These are phyloP conservation scores for Grammomys dolichurus DNA, from an alignment of 2,113 vertebrate genomes.

Conservation along the genomic window DNA sequence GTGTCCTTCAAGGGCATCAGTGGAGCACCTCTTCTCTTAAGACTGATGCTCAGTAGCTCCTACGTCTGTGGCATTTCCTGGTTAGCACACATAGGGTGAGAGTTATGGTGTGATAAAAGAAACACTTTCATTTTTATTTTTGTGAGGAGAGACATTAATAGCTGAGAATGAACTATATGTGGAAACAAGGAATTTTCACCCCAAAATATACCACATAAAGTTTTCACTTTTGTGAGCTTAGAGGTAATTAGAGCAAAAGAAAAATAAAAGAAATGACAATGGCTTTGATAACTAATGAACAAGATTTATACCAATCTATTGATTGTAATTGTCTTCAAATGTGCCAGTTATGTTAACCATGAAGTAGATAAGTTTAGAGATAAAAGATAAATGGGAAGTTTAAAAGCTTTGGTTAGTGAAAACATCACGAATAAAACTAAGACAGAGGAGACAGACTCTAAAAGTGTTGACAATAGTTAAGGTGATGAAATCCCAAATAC, in stretches of 20 bases:
- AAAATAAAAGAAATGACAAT: not conserved
- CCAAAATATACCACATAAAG: not conserved
- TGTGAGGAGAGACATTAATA: not conserved
- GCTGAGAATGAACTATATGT: not conserved
- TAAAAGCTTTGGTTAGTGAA: not conserved
- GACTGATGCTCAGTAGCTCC: not conserved
- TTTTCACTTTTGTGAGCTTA: not conserved
- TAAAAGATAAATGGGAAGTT: not conserved
- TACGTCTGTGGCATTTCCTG: not conserved
- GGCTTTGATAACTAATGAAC: not conserved
- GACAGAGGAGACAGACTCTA: not conserved
- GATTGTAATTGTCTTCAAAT: not conserved
- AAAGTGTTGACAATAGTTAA: slow-evolving; percentile 20
- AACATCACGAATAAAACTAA: not conserved
- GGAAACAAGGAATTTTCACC: not conserved
- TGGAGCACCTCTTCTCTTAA: not conserved
- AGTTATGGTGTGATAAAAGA: not conserved
- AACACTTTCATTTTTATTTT: not conserved
- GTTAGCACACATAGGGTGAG: not conserved
- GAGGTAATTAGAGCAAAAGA: not conserved
- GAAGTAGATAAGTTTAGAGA: slow-evolving; percentile 1
- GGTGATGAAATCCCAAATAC: not conserved
- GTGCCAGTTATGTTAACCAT: not conserved
- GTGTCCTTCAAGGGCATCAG: not conserved
- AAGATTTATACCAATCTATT: not conserved